Base-by-base conservation (phyloP, 2,888 invertebrate genomes). In the Athalia cordata region DNA sequence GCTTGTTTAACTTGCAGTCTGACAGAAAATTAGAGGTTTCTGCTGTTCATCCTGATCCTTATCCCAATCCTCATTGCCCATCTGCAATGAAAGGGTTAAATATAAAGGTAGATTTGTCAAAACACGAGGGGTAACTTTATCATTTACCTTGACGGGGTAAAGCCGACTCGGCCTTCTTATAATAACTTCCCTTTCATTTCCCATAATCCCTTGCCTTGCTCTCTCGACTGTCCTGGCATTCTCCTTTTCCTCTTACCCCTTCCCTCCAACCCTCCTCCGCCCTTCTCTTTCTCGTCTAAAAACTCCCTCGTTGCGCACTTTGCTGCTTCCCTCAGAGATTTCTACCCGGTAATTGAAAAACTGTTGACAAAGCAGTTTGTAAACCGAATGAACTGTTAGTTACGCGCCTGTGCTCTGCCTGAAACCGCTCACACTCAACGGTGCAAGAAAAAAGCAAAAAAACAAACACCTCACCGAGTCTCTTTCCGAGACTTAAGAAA, bases 101-200 rank as follows among this genome's bases (percentile, higher is more conserved):
- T 68, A 43, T 68, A 68, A 68, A 50, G 29, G 68, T 50, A 68
- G 68, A 43, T 68, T 68, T 55, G 68, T 68, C 50, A 68, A 68
- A 68, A 68, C 52, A 55, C 52, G 68, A 68, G 67, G n/a, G 29
- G 15, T 52, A 43, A 59, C 57, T 70, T 59, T 47, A 70, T 70
- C 70, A 57, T 70, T 70, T 57, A 13, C 59, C 70, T 57, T 47
- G 70, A 70, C 70, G 43, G 57, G 70, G 13, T 29, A 47, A 70
- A 70, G 55, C 57, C 57, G 29, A 7, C 72, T 59, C 52, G 47
- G 45, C 57, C 57, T 72, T 72, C 45, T 8, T 47, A 59, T 47
- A 72, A 57, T 68, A 68, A 68, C 68, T 68, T 68, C 68, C 68
- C 55, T 68, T 68, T 55, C 68, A 68, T 68, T 68, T 55, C 55